phyloP scores from a whole-genome alignment of 2,113 vertebrate species.

The Ceyx melanurus region DNA sequence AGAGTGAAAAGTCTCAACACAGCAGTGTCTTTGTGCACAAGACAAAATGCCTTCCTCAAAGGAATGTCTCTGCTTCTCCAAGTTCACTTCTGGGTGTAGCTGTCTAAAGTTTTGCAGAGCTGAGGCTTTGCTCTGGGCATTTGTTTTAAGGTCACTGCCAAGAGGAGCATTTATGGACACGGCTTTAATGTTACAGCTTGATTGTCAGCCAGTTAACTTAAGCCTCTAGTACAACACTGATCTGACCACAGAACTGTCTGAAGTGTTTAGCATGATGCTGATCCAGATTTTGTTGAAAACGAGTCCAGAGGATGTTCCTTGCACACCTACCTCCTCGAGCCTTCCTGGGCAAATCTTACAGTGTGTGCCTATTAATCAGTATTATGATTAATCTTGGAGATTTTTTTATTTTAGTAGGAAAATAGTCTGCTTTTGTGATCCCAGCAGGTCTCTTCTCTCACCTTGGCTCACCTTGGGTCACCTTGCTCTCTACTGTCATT shows the following conservation, averaged over 20 bases:
- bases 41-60: neutral
- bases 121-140: neutral
- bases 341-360: neutral
- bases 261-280: neutral
- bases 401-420: neutral
- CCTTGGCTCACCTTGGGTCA: neutral
- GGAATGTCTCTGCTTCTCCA: neutral
- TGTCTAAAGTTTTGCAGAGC: neutral
- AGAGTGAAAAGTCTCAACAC: neutral
- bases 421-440: neutral
- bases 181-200: neutral
- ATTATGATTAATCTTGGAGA: neutral
- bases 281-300: neutral
- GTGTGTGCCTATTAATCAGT: neutral
- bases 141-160: neutral
- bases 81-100: slow-evolving; percentile 6
- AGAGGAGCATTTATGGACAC: neutral
- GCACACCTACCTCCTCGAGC: neutral
- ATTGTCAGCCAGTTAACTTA: neutral
- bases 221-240: neutral
- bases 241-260: neutral
- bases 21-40: slow-evolving; percentile 44
- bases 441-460: neutral
- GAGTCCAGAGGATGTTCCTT: neutral
- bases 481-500: neutral